These are phyloP conservation scores for Dreissena rostriformis DNA, from an alignment of 1,140 invertebrate species.

Conservation along the genomic window DNA sequence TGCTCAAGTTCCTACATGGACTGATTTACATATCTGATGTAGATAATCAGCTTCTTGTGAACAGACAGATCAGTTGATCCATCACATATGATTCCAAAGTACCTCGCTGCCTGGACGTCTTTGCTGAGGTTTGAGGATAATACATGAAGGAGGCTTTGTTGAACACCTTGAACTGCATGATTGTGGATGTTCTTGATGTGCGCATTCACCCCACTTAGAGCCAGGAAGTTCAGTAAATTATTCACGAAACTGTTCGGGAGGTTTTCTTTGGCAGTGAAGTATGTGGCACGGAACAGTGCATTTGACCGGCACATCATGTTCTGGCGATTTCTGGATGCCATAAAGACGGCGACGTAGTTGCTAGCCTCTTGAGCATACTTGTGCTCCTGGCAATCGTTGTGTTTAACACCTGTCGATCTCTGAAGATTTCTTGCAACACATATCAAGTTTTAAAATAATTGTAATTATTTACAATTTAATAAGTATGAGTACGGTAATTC, in stretches of 20 bases:
- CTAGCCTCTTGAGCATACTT: too few species aligned
- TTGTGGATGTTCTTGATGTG: neutral
- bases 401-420: too few species aligned
- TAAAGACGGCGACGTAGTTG: too few species aligned
- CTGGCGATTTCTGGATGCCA: too few species aligned
- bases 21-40: slow-evolving; percentile 13
- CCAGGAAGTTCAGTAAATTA: neutral
- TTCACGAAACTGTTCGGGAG: slow-evolving; percentile 15
- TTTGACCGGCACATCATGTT: too few species aligned
- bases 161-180: neutral
- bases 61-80: slow-evolving; percentile 17
- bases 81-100: slow-evolving; percentile 26
- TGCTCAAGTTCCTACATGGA: neutral
- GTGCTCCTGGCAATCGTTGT: too few species aligned
- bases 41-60: slow-evolving; percentile 22
- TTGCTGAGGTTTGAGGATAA: neutral
- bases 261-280: too few species aligned
- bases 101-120: neutral
- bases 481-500: too few species aligned
- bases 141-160: slow-evolving; percentile 9
- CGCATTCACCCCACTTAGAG: slow-evolving; percentile 1
- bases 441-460: too few species aligned
- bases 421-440: too few species aligned
- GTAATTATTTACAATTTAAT: too few species aligned
- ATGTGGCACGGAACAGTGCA: too few species aligned